Evolutionary conservation across 1,140 invertebrate genomes (phyloP), one percentile per base, ranked within the genome.

Genomic region (Drosophila littoralis): DNA sequence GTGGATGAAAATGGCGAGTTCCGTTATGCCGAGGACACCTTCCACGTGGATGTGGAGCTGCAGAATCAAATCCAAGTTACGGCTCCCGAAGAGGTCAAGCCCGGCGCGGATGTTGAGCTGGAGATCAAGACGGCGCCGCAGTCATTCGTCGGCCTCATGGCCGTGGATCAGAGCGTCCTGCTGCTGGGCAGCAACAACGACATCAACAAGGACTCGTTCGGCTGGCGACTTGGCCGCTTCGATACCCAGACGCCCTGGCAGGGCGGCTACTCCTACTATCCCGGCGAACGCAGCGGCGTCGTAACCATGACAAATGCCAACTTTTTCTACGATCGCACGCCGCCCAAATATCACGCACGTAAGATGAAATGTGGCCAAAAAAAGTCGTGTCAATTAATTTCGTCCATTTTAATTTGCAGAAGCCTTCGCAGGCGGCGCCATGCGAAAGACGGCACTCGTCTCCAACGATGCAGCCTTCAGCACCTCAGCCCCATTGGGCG

Each of bases 141-240:
- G 89, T 98, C 97, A 0, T 96, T 96, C 75, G 95, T 99, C 51
- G 97, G 96, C 40, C 90, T 99, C 6, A 92, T 98, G 63, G 97
- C 90, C 0, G 94, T 99, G 3, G 98, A 99, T 93, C 96, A 98
- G 92, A 97, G 97, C 92, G 96, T 97, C 0, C 86, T 97, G 0
- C 85, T 97, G 1, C 93, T 98, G 9, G 85, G 79, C 40, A 51
- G 8, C 43, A 83, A 79, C 28, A 91, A 91, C 42, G 90, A 91
- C 36, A 42, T 92, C 10, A 72, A 32, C 40, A 67, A 84, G 52
- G 60, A 91, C 51, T 77, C 93, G 5, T 85, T 93, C 5, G 77
- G 85, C 7, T 93, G 86, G 86, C 73, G 93, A 17, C 73, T 92
- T 69, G 79, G 67, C 57, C 42, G 91, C 8, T 92, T 79, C 17